These are phyloP conservation scores for Grammomys surdaster DNA, from an alignment of 2,113 vertebrate genomes.

Conservation along the genomic window DNA sequence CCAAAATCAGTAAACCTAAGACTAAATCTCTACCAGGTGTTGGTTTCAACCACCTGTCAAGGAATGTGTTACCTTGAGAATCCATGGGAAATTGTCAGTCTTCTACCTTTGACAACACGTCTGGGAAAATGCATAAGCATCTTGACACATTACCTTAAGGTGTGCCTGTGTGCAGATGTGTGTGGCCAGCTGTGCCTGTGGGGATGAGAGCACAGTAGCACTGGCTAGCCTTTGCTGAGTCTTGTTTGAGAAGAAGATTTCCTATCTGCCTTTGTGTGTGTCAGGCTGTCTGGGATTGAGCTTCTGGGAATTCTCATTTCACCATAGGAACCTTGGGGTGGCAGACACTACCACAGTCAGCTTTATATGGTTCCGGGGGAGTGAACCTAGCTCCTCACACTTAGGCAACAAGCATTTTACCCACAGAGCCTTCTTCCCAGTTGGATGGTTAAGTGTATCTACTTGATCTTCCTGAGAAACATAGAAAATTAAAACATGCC, in stretches of 20 bases:
- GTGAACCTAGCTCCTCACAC: background rate
- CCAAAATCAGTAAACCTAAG: background rate
- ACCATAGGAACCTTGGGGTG: background rate
- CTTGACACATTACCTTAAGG: background rate
- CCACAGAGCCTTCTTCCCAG: background rate
- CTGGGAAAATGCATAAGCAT: background rate
- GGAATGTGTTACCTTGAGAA: background rate
- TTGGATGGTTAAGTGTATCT: too few relatives aligned
- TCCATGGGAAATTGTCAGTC: background rate
- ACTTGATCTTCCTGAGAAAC: background rate
- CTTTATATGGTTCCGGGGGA: background rate
- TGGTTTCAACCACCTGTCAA: background rate
- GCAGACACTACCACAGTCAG: background rate
- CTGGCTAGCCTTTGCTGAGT: rapidly evolving
- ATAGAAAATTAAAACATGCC: background rate
- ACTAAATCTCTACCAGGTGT: background rate
- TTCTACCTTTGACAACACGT: background rate
- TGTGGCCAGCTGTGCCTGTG: background rate
- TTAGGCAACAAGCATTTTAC: background rate
- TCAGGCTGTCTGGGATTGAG: background rate
- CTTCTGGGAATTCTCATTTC: background rate
- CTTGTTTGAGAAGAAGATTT: background rate
- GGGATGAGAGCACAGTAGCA: too few relatives aligned
- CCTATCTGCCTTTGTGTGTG: background rate
- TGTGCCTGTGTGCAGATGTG: background rate